Conservation (phyloP, 1,140 invertebrate species). For the Orussus abietinus region DNA sequence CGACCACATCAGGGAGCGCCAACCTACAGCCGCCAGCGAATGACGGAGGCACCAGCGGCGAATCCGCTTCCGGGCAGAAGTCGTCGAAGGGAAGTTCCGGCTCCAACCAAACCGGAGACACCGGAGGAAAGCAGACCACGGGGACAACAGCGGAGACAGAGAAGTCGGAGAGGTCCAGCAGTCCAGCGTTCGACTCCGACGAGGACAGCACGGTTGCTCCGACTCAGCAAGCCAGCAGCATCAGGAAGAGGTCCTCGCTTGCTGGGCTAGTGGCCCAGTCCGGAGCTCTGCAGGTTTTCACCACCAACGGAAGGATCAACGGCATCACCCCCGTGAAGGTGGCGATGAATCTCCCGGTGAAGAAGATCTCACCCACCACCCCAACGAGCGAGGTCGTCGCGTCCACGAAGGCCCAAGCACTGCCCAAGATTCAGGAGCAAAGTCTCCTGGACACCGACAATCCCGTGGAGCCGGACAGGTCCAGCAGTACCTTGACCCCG, state of each 20-base stretch:
- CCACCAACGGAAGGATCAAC: conserved; percentile 59
- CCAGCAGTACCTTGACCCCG: conserved; percentile 50
- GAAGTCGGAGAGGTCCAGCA: conserved; percentile 87
- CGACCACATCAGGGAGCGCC: neutral
- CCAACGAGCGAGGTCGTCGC: conserved; percentile 32
- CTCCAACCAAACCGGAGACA: conserved; percentile 54
- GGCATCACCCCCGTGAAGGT: conserved; percentile 54
- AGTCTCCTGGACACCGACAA: conserved; percentile 61
- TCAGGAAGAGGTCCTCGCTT: conserved; percentile 59
- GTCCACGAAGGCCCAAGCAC: conserved; percentile 48
- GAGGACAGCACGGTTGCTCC: conserved; percentile 68
- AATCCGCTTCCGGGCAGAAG: conserved; percentile 63
- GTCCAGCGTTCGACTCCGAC: conserved; percentile 93
- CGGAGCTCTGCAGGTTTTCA: conserved; percentile 55
- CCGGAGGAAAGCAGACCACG: conserved; percentile 20
- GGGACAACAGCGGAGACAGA: conserved; percentile 39
- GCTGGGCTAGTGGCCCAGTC: conserved; percentile 63
- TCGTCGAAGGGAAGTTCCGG: too few relatives aligned
- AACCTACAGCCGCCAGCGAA: conserved; percentile 17
- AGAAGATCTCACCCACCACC: conserved; percentile 30
- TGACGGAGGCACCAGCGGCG: conserved; percentile 28
- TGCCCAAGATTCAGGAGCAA: conserved; percentile 67
- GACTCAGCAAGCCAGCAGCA: conserved; percentile 33
- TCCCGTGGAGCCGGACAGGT: conserved; percentile 41
- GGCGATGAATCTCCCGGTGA: conserved; percentile 26